These are phyloP conservation scores for Mohoua ochrocephala DNA, from an alignment of 2,113 vertebrate species.

Conservation along the genomic window DNA sequence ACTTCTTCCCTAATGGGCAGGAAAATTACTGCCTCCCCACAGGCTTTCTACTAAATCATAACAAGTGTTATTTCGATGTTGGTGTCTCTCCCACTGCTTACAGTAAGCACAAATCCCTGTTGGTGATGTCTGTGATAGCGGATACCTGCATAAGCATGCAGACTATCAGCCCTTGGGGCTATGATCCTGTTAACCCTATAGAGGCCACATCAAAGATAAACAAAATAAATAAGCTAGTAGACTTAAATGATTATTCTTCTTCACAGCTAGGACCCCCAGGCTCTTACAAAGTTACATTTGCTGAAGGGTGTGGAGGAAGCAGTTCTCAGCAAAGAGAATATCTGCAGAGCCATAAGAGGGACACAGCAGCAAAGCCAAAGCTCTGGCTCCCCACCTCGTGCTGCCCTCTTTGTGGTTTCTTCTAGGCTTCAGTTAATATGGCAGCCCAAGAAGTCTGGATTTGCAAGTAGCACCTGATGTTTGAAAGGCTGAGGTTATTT, in stretches of 20 bases:
- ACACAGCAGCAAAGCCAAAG: not conserved
- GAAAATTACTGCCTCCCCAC: not conserved
- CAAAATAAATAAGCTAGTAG: not conserved
- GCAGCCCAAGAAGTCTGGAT: not conserved
- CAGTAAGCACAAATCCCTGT: not conserved
- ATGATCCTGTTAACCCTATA: not conserved
- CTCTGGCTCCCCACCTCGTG: accelerated
- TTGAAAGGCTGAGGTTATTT: not conserved
- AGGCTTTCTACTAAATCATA: not conserved
- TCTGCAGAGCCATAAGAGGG: not conserved
- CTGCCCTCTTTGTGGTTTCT: not conserved
- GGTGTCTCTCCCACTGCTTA: not conserved
- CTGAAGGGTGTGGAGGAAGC: not conserved
- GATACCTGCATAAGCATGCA: not conserved
- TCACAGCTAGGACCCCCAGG: not conserved
- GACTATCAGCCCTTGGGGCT: not conserved
- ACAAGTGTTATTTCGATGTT: not conserved
- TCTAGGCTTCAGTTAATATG: not conserved
- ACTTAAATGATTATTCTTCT: not conserved
- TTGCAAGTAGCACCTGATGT: not conserved
- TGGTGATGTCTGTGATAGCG: not conserved
- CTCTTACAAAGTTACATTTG: not conserved
- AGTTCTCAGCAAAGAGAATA: not conserved
- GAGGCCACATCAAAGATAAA: not conserved
- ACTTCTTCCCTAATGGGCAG: not conserved